These are phyloP conservation scores for Forbesichthys papilliferus DNA, from an alignment of 2,113 vertebrate species.

Conservation along the genomic window DNA sequence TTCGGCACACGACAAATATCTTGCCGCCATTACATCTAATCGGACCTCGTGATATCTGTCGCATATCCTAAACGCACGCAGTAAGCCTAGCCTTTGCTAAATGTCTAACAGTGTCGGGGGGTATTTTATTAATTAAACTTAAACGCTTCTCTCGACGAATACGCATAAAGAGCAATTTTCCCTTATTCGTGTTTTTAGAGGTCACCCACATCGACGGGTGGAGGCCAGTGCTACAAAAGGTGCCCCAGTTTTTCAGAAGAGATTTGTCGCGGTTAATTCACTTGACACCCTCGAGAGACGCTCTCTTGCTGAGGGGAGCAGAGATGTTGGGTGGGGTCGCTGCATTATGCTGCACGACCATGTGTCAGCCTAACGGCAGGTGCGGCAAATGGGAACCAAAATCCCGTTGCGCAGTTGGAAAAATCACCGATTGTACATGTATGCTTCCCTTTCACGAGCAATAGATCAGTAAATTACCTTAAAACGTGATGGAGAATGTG, in stretches of 20 bases:
- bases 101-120: too few relatives aligned
- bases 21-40: conserved; percentile 16
- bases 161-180: conserved; percentile 24
- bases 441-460: neutral
- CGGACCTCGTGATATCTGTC: neutral
- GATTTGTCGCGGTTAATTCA: conserved; percentile 41
- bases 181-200: conserved; percentile 29
- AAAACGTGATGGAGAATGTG: conserved; percentile 23
- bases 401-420: conserved; percentile 15
- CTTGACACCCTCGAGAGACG: conserved; percentile 31
- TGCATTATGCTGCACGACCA: conserved; percentile 79
- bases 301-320: conserved; percentile 43
- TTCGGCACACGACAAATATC: conserved; percentile 8
- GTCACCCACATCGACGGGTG: conserved; percentile 31
- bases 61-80: neutral
- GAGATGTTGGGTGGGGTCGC: conserved; percentile 81
- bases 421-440: neutral
- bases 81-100: neutral
- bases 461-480: neutral
- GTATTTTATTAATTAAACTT: neutral
- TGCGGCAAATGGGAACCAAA: conserved; percentile 57
- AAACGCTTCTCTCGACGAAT: conserved; percentile 48
- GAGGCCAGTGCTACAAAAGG: conserved; percentile 12
- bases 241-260: conserved; percentile 41
- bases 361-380: conserved; percentile 68